Evolutionary conservation across 2,797 vertebrate species (phyloP).

Genomic region (Nannoperca obscura): DNA sequence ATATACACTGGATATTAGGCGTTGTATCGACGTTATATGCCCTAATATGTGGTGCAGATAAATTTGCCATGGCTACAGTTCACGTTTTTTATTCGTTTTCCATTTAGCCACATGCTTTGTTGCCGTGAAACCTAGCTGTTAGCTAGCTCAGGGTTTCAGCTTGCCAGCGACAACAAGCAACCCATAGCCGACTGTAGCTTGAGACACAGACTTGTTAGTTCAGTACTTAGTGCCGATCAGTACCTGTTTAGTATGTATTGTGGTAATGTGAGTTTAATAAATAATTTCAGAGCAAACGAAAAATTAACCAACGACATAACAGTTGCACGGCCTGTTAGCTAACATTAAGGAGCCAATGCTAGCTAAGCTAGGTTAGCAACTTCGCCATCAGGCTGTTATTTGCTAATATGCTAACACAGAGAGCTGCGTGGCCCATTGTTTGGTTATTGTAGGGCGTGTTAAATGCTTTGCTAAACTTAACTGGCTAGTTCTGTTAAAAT

Average conservation of each 20-base stretch:
- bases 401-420: constrained; percentile 16
- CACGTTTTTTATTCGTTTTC: not conserved
- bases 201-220: not conserved
- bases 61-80: rapidly evolving
- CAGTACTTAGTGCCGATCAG: no score
- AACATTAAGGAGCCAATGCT: not conserved
- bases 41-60: not conserved
- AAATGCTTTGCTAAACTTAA: not conserved
- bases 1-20: rapidly evolving
- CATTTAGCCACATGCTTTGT: not conserved
- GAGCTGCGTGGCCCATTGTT: constrained; percentile 5
- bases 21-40: rapidly evolving
- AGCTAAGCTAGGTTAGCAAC: not conserved
- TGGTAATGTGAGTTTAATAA: rapidly evolving
- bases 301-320: not conserved
- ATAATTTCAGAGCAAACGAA: not conserved
- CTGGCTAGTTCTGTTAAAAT: constrained; percentile 47
- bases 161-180: not conserved
- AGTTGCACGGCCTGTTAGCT: not conserved
- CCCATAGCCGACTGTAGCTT: not conserved
- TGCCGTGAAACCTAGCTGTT: constrained; percentile 11
- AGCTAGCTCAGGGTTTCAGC: constrained; percentile 12
- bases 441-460: not conserved
- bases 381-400: not conserved
- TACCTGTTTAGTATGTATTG: rapidly evolving